Evolutionary conservation across 2,113 vertebrate species (phyloP).

Genomic region (Labeo rohita): DNA sequence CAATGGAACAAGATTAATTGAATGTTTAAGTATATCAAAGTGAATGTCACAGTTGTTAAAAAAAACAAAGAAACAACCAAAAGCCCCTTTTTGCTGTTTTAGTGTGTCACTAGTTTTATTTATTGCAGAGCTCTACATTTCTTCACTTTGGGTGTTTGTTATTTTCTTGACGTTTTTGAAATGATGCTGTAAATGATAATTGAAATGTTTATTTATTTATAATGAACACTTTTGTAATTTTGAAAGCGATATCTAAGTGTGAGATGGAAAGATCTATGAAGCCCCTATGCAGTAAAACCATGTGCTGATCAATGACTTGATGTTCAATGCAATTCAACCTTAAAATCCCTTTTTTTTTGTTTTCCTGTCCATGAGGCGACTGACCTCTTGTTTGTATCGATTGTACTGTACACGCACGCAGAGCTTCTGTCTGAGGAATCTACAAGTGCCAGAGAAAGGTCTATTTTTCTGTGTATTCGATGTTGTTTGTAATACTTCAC

Average conservation of each 20-base stretch:
- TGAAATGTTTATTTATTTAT: slow-evolving; percentile 64
- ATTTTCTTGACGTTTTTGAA: slow-evolving; percentile 37
- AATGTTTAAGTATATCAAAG: slow-evolving; percentile 52
- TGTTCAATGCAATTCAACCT: slow-evolving; percentile 50
- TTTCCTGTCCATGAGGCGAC: slow-evolving; percentile 47
- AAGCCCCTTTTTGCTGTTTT: slow-evolving; percentile 38
- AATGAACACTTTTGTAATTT: slow-evolving; percentile 50
- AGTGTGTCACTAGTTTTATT: slow-evolving; percentile 30
- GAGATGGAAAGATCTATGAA: slow-evolving; percentile 21
- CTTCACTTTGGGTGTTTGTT: slow-evolving; percentile 35
- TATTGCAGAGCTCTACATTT: slow-evolving; percentile 40
- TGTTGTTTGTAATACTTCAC: slow-evolving; percentile 53
- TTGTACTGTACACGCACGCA: slow-evolving; percentile 54
- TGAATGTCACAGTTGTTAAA: slow-evolving; percentile 56
- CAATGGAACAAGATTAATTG: slow-evolving; percentile 32
- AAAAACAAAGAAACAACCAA: slow-evolving; percentile 42
- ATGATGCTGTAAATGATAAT: slow-evolving; percentile 61
- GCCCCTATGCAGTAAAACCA: slow-evolving; percentile 58
- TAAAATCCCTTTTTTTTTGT: slow-evolving; percentile 24
- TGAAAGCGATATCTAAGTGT: slow-evolving; percentile 27
- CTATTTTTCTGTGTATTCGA: slow-evolving; percentile 58
- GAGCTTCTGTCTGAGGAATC: slow-evolving; percentile 52
- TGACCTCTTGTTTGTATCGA: slow-evolving; percentile 48
- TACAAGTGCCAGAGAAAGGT: slow-evolving; percentile 65
- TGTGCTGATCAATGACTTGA: slow-evolving; percentile 32